A percentile compares a stretch with the other conserved stretches of the same genome.
Conservation (phyloP, 2,797 vertebrate genomes). For the Fratercula arctica region DNA sequence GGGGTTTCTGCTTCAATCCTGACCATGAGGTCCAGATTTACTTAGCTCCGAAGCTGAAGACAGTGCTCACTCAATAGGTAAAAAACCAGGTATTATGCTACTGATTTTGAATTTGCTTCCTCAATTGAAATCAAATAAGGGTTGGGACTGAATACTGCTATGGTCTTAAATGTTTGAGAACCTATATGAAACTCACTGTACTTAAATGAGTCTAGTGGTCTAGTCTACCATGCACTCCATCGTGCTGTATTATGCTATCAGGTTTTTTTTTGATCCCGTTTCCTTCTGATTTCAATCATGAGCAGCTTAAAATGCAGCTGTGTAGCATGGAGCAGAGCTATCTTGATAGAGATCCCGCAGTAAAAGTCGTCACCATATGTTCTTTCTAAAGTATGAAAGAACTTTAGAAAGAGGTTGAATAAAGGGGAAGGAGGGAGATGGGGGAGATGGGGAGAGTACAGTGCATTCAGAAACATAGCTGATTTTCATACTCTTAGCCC, state of each 20-base stretch:
- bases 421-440: background rate
- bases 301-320: background rate
- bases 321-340: background rate
- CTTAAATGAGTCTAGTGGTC: background rate
- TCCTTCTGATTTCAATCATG: background rate
- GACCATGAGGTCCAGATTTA: background rate
- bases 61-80: background rate
- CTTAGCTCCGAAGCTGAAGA: background rate
- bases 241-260: background rate
- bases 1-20: background rate
- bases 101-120: background rate
- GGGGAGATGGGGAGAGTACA: background rate
- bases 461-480: background rate
- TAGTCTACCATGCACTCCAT: background rate
- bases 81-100: background rate
- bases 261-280: fast-evolving
- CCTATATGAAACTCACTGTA: background rate
- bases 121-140: background rate
- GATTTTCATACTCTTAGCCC: background rate
- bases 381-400: background rate
- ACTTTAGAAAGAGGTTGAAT: background rate
- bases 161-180: background rate
- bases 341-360: background rate
- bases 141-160: background rate
- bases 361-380: background rate